Conservation (phyloP, 2,888 invertebrate genomes). For the Chirona hameri region DNA sequence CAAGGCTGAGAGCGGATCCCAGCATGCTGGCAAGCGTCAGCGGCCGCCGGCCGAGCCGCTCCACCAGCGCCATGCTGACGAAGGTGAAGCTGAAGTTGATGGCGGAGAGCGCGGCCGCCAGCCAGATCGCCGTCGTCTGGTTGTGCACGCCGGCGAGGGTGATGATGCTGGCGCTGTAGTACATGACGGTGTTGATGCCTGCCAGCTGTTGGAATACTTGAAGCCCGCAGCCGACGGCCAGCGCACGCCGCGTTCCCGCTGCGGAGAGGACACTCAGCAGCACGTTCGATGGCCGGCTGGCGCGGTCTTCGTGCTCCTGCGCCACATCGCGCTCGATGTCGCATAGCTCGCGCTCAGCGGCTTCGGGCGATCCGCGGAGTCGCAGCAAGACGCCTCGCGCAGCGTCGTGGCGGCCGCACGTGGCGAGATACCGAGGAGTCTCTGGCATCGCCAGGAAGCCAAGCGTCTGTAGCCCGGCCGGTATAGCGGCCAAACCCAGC, state of each 20-base stretch:
- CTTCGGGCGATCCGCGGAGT: not conserved
- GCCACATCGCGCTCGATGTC: not conserved
- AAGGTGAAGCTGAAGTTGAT: slow-evolving; percentile 52
- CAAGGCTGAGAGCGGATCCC: slow-evolving; percentile 48
- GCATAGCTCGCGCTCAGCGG: not conserved
- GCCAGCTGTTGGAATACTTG: slow-evolving; percentile 55
- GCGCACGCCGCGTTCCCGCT: slow-evolving; percentile 47
- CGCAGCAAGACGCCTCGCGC: slow-evolving; percentile 33
- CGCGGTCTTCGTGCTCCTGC: not conserved
- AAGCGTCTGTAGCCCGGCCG: slow-evolving; percentile 52
- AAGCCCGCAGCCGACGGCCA: slow-evolving; percentile 53
- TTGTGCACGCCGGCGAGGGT: slow-evolving; percentile 46
- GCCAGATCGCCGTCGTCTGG: slow-evolving; percentile 50
- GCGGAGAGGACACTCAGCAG: slow-evolving; percentile 41
- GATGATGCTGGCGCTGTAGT: slow-evolving; percentile 55
- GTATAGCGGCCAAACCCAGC: slow-evolving; percentile 45
- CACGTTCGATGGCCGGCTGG: too few species aligned
- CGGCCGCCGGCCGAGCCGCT: slow-evolving; percentile 50
- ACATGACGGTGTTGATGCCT: slow-evolving; percentile 56
- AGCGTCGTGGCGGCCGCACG: slow-evolving; percentile 38
- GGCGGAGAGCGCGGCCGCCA: slow-evolving; percentile 48
- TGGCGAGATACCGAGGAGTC: slow-evolving; percentile 53
- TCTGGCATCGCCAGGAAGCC: slow-evolving; percentile 57
- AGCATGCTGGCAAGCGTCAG: slow-evolving; percentile 44
- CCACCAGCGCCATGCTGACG: slow-evolving; percentile 52